Evolutionary conservation across 2,888 invertebrate species (phyloP), one percentile per base, ranked within the genome.

Genomic region (Drosophila quasianomalipes): DNA sequence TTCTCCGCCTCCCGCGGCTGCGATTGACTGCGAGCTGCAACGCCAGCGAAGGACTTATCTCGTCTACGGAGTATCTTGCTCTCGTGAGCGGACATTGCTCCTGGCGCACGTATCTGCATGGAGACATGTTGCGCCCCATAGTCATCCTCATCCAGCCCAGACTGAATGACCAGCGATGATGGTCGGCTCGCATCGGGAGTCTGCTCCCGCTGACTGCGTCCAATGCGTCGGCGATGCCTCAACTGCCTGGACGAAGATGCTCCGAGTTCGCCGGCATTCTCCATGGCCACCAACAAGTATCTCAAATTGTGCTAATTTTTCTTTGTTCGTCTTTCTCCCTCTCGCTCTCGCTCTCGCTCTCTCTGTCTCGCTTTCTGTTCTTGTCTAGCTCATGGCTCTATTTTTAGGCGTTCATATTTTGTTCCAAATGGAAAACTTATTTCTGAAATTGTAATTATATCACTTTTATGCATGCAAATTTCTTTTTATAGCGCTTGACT

Each of bases 221-320:
- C 94, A 51, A 95, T 92, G 77, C 95, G 95, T 74, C 96, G 94
- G 57, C 96, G 94, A 82, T 95, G 95, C 65, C 95, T 94, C 49
- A 94, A 28, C 54, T 74, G 78, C 52, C 68, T 57, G 52, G 95
- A 94, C 91, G 33, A n/a, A 16, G 95, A 79, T 6, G 87, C 58
- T 49, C 81, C 87, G 4, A 66, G 82, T 66, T 89, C 85, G 68
- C 79, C 78, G 63, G 86, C 52, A 66, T 59, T 68, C 55, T 74
- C 79, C 79, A 81, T 77, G 19, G 37, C 70, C 68, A 16, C 47
- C 47, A 28, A 58, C 22, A 55, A 64, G 59, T 83, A 70, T 68
- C 53, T 44, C 14, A 26, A 57, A 4, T 37, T 65, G 12, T 64
- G 26, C 62, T 55, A 52, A 53, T 65, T 28, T 52, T 31, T 55